These are phyloP conservation scores for Hemibagrus wyckioides DNA, from an alignment of 2,113 vertebrate species.

Conservation along the genomic window DNA sequence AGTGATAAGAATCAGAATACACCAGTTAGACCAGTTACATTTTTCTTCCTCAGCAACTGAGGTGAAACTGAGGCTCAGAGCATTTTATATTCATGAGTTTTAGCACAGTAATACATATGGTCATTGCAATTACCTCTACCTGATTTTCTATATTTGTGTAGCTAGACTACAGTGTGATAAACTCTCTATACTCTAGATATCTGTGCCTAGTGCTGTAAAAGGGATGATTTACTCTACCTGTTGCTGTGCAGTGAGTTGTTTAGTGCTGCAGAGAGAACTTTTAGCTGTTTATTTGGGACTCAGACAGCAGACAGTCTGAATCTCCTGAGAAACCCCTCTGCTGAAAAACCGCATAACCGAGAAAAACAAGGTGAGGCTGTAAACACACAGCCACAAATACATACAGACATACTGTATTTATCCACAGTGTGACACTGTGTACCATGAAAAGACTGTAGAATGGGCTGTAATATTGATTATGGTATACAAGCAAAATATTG, in stretches of 20 bases:
- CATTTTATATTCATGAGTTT: neutral
- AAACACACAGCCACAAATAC: conserved; percentile 10
- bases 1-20: neutral
- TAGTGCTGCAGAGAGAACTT: conserved; percentile 20
- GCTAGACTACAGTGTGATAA: neutral
- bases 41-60: neutral
- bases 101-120: neutral
- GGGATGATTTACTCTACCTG: neutral
- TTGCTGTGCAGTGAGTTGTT: neutral
- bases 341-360: conserved; percentile 45
- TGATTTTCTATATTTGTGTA: neutral
- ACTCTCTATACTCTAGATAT: neutral
- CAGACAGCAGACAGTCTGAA: conserved; percentile 37
- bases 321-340: conserved; percentile 34
- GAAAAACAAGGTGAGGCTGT: conserved; percentile 42
- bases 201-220: neutral
- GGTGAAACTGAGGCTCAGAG: neutral
- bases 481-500: neutral
- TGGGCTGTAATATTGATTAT: neutral
- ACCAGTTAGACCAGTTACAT: neutral
- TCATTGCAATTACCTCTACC: neutral
- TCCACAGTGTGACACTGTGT: neutral
- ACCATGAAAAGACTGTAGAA: neutral
- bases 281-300: conserved; percentile 36
- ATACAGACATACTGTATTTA: neutral